phyloP scores from a whole-genome alignment of 2,113 vertebrate genomes.

The Dermatemys mawii region DNA sequence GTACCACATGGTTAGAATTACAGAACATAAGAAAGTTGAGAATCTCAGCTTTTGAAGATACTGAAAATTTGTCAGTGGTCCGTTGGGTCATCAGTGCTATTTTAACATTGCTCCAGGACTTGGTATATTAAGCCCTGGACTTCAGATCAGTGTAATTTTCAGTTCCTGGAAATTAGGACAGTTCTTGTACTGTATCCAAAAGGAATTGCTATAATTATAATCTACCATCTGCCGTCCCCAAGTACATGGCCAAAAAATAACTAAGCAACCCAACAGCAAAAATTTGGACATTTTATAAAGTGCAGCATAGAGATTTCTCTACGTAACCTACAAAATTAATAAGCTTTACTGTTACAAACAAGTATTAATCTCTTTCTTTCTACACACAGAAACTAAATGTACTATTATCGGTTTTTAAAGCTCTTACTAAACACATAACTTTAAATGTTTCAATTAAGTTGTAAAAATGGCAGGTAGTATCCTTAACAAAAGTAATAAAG shows the following conservation, averaged over 20 bases:
- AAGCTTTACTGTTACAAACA: conserved; percentile 7
- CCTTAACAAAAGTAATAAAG: neutral
- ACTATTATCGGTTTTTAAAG: neutral
- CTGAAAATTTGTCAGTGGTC: neutral
- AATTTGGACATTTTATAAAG: conserved; percentile 10
- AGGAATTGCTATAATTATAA: conserved; percentile 15
- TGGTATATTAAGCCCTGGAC: neutral
- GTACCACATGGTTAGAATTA: neutral
- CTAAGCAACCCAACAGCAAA: conserved; percentile 41
- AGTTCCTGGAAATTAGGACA: neutral
- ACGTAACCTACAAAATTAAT: neutral
- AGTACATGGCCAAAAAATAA: conserved; percentile 18
- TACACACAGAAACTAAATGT: neutral
- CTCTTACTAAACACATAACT: neutral
- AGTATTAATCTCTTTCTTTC: conserved; percentile 1
- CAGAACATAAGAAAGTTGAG: neutral
- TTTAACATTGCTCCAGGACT: neutral
- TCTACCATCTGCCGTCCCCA: neutral
- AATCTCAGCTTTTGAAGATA: neutral
- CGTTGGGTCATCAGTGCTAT: neutral
- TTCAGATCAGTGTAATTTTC: neutral
- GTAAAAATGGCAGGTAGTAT: neutral
- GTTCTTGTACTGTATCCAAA: conserved; percentile 21
- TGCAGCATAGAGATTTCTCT: neutral
- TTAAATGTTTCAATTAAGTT: neutral